These are phyloP conservation scores for Cylindroiulus punctatus DNA, from an alignment of 2,888 invertebrate genomes.

Conservation along the genomic window DNA sequence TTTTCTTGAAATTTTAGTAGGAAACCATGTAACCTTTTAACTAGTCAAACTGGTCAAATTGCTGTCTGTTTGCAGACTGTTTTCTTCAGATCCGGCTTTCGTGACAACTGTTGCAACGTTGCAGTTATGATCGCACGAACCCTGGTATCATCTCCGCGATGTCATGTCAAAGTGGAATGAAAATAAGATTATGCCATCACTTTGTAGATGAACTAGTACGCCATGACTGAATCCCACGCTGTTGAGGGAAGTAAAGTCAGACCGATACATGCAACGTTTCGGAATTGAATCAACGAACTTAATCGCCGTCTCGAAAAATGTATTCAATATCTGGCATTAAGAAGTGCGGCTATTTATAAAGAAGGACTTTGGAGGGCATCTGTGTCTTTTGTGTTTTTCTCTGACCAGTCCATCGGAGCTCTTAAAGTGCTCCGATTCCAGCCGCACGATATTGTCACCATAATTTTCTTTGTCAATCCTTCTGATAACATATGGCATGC, in stretches of 20 bases:
- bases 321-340: constrained; percentile 3
- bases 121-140: no score
- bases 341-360: background rate
- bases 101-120: no score
- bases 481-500: constrained; percentile 3
- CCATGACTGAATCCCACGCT: background rate
- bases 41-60: no score
- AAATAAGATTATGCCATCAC: background rate
- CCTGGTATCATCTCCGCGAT: background rate
- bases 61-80: no score
- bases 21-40: no score
- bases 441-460: constrained; percentile 3
- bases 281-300: background rate
- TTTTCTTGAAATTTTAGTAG: no score
- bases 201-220: background rate
- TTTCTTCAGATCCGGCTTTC: no score
- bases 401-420: background rate
- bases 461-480: constrained; percentile 18
- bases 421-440: background rate
- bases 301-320: background rate
- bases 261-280: background rate
- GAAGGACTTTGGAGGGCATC: constrained; percentile 10
- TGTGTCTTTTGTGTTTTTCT: constrained; percentile 9
- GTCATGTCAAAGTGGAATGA: background rate
- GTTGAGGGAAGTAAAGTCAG: background rate